These are phyloP conservation scores for Ostrea edulis DNA, from an alignment of 1,140 invertebrate species.

Conservation along the genomic window DNA sequence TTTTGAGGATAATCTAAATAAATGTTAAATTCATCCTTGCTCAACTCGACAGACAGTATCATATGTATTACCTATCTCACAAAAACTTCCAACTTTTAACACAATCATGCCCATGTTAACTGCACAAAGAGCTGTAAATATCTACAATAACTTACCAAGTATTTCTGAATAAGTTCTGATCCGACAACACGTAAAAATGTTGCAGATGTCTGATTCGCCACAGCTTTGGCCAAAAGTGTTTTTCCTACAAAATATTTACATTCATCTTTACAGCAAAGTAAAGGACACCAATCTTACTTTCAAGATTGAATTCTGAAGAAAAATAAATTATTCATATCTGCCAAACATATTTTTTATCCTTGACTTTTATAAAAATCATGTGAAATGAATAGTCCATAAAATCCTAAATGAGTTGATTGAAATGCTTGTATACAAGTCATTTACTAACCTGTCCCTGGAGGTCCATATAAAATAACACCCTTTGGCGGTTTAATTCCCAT, in stretches of 20 bases:
- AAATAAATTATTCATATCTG: neutral
- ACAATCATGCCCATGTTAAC: too few relatives aligned
- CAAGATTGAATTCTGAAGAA: neutral
- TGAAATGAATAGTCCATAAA: too few relatives aligned
- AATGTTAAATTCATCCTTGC: too few relatives aligned
- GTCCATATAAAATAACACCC: conserved; percentile 99
- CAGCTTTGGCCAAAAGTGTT: conserved; percentile 98
- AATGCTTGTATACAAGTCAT: too few relatives aligned
- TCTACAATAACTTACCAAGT: conserved; percentile 85
- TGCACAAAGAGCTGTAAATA: too few relatives aligned
- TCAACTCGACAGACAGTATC: too few relatives aligned
- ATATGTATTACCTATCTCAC: too few relatives aligned
- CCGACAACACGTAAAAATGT: conserved; percentile 99
- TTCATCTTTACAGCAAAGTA: neutral
- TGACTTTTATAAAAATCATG: too few relatives aligned
- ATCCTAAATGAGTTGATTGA: too few relatives aligned
- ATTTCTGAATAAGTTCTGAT: conserved; percentile 99
- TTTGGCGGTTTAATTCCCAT: conserved; percentile 99
- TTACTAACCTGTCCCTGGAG: conserved; percentile 91
- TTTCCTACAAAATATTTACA: conserved; percentile 84
- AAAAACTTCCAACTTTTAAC: too few relatives aligned
- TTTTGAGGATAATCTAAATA: too few relatives aligned
- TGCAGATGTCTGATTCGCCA: conserved; percentile 99
- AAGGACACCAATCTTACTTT: neutral
- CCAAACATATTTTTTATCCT: too few relatives aligned